Base-by-base conservation (phyloP, 1,140 invertebrate genomes). In the Dendrolimus kikuchii region DNA sequence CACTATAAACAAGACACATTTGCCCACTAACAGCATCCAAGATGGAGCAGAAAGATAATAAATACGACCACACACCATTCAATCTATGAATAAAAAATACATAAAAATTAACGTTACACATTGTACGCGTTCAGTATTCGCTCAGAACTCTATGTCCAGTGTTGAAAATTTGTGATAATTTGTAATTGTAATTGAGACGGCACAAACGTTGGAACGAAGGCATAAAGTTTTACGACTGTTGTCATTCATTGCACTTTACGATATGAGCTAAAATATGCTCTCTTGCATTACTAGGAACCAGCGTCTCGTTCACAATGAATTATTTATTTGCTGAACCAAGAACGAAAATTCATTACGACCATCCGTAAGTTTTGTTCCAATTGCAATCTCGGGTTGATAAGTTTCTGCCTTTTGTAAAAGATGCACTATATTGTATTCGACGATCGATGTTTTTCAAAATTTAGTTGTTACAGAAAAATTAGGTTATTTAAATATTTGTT, bases 121-220 rank as follows among this genome's bases (percentile, higher is more conserved):
- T 71, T 72, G 70, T 79, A 73, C 55, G 50, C 57, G 57, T 62
- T 57, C 40, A 23, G 44, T 61, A 65, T 65, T 68, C 58, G 52
- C 64, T 65, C 70, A 72, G 68, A 59, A 49, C 60, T 62, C 47
- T 62, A 69, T 60, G 64, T 48, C 40, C 50, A 42, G 53, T 59
- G 57, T 65, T 67, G 70, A 67, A 77, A 77, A 75, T 80, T 73
- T 75, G 71, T 73, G 77, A 79, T 80, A 78, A 81, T 83, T 83
- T 81, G 80, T 83, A 76, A 81, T 83, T 83, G 77, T 81, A 83
- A 83, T 83, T 74, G 77, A 73, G 71, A 70, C 57, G 54, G 59
- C 51, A 68, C 61, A 8, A 8, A 60, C 63, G 63, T 62, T 67
- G 59, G 67, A 69, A 68, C 65, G 55, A 64, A 23, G 58, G 62